Evolutionary conservation across 2,888 invertebrate species (phyloP).

Genomic region (Penaeus monodon): DNA sequence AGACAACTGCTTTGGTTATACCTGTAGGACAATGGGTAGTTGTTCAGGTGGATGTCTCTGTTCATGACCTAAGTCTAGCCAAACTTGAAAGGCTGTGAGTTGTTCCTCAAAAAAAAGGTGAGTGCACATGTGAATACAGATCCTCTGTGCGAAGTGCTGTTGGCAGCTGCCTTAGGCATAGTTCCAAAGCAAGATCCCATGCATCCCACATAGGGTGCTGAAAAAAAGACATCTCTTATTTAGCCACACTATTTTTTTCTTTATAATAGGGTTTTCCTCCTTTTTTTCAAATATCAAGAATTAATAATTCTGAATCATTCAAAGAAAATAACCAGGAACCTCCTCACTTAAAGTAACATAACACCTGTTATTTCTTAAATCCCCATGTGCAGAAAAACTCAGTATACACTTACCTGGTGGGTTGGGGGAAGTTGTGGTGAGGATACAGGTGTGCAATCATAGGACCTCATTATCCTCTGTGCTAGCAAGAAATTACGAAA

Average conservation of each 20-base stretch:
- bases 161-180: slow-evolving; percentile 91
- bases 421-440: slow-evolving; percentile 92
- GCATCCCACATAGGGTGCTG: slow-evolving; percentile 95
- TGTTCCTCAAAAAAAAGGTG: slow-evolving; percentile 97
- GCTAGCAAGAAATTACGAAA: slow-evolving; percentile 97
- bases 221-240: slow-evolving; percentile 56
- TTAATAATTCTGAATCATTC: no score
- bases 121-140: slow-evolving; percentile 76
- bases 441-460: slow-evolving; percentile 97
- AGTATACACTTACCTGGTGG: slow-evolving; percentile 75
- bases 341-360: no score
- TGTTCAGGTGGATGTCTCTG: slow-evolving; percentile 91
- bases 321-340: no score
- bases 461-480: slow-evolving; percentile 93
- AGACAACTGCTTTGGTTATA: slow-evolving; percentile 69
- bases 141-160: slow-evolving; percentile 67
- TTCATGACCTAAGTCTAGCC: slow-evolving; percentile 86
- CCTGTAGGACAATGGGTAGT: slow-evolving; percentile 96
- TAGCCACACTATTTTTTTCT: no score
- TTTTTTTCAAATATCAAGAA: no score
- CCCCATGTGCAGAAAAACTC: neutral
- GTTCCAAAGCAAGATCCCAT: slow-evolving; percentile 97
- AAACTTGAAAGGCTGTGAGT: slow-evolving; percentile 91
- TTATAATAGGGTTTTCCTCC: no score
- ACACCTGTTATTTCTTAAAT: no score